These are phyloP conservation scores for Nymphicus hollandicus DNA, from an alignment of 2,113 vertebrate genomes.

Conservation along the genomic window DNA sequence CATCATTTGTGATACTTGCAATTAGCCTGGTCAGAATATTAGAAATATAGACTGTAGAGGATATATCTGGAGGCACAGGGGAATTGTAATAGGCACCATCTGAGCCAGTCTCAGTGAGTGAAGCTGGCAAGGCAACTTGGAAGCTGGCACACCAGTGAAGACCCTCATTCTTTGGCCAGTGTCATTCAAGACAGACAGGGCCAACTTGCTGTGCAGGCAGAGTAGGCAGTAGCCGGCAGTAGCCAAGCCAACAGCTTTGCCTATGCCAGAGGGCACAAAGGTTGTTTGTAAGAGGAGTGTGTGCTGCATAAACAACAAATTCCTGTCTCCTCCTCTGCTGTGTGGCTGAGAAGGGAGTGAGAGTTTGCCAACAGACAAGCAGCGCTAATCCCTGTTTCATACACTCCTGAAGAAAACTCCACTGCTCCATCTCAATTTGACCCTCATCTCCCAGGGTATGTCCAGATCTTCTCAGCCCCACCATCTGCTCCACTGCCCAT, in stretches of 20 bases:
- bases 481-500: background rate
- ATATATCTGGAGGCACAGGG: background rate
- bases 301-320: background rate
- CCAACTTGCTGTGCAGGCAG: background rate
- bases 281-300: background rate
- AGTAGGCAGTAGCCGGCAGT: background rate
- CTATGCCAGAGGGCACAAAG: background rate
- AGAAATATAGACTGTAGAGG: background rate
- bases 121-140: background rate
- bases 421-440: background rate
- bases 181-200: background rate
- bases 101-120: background rate
- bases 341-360: background rate
- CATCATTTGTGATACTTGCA: background rate
- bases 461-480: background rate
- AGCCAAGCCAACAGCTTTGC: background rate
- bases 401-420: background rate
- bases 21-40: background rate
- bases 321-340: background rate
- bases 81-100: rapidly evolving
- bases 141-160: background rate
- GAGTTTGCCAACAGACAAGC: background rate
- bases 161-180: background rate
- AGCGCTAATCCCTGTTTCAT: background rate
- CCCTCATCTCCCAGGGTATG: background rate